Base-by-base conservation (phyloP, 1,140 invertebrate species). In the Leptopilina boulardi region DNA sequence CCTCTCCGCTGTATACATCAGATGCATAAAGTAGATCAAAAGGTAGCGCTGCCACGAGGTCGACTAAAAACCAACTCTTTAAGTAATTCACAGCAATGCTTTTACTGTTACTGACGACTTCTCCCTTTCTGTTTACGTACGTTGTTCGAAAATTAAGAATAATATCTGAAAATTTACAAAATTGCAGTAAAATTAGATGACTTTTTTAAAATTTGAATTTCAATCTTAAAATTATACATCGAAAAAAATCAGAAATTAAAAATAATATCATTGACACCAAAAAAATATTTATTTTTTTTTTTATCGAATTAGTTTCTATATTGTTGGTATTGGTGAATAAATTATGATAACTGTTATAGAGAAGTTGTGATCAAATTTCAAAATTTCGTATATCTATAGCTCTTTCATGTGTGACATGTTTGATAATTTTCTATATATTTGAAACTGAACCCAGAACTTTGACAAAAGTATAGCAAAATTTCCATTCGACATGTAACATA, bases 101-200 rank as follows among this genome's bases (percentile, higher is more conserved):
- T 89, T 94, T 96, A 56, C 96, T 96, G 88, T 98, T 96, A 54
- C 97, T 98, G 41, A 99, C 98, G 9, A 99, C 98, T 92, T 99
- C 98, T 75, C 99, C 98, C 91, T 99, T 99, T 86, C 96, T 96
- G 91, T 97, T 99, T 70, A 99, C 98, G 91, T 98, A 99, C 21
- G 99, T 99, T 74, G 99, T 99, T 74, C 98, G 95, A 91, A 99
- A 99, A 92, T 99, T 99, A 78, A 99, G 94, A 81, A 99, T 92
- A 89, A 99, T 99, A 94, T 99, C 98, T 96, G 95, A 93, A 91
- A 89, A 93, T 93, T 91, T 77, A 83, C 82, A 83, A 41, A 47
- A 30, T 51, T 42, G 18, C 2, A 18, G 26, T 21, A 13, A n/a
- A n/a, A n/a, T n/a, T n/a, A n/a, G n/a, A n/a, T n/a, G n/a, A n/a